Evolutionary conservation across 2,888 invertebrate species (phyloP), one percentile per base, ranked within the genome.

Genomic region (Eupithecia insigniata): DNA sequence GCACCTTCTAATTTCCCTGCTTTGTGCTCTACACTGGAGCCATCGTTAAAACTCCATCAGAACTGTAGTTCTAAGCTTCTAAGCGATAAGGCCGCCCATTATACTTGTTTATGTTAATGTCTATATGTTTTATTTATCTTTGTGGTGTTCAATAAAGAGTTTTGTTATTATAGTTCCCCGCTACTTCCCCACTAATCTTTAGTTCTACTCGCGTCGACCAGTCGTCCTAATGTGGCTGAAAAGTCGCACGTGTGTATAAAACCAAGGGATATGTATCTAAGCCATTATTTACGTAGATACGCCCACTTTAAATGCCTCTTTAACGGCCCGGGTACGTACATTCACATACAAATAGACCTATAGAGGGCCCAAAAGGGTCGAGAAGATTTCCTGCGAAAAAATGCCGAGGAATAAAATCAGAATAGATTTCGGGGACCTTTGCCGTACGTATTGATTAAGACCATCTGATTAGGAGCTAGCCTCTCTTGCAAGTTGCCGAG

Each of bases 211-310:
- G 32, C 32, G 61, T 62, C 30, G 4, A 32, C 61, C n/a, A 34
- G 61, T 62, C 34, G 32, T 32, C 10, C 64, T 22, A 28, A 51
- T 67, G 32, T 65, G 39, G 55, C 30, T 51, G 64, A 66, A 66
- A 73, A 79, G 75, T 64, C 64, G 64, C 64, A 64, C 36, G 64
- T 64, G 36, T 36, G 36, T n/a, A 36, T 36, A 36, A 39, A 64
- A 22, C 64, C 64, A 64, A 64, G 16, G 64, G 64, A 64, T 36
- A 36, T 39, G 67, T 75, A 80, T 79, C 78, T 76, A 46, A 30
- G 67, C 77, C 82, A 79, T 84, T 86, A 85, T 85, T 84, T 83
- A 84, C 79, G 76, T 71, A 77, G 79, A 78, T 78, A 78, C 75
- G 78, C 73, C 78, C 72, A 79, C 74, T 82, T 82, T 78, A 81